phyloP scores from a whole-genome alignment of 2,888 invertebrate genomes.

The Calliopum simillimum region DNA sequence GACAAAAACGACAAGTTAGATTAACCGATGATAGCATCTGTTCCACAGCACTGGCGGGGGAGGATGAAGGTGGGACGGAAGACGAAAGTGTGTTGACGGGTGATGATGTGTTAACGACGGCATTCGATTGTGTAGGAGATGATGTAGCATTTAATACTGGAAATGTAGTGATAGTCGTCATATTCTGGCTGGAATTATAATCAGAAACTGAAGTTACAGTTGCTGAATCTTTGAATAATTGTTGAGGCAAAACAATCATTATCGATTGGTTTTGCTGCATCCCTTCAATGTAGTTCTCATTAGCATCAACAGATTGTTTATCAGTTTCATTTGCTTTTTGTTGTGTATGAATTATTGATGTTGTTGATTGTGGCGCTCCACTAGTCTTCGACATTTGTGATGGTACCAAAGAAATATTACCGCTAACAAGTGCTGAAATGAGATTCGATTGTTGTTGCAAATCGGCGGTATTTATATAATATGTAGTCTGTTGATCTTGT shows the following conservation, averaged over 20 bases:
- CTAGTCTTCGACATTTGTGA: slow-evolving; percentile 30
- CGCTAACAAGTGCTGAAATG: slow-evolving; percentile 21
- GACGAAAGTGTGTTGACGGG: not conserved
- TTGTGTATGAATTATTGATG: slow-evolving; percentile 18
- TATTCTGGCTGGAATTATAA: slow-evolving; percentile 8
- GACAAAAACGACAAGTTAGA: slow-evolving; percentile 60
- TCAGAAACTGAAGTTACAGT: not conserved
- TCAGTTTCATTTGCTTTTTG: slow-evolving; percentile 30
- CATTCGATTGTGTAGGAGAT: slow-evolving; percentile 25
- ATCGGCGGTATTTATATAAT: slow-evolving; percentile 56
- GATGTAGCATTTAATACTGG: slow-evolving; percentile 8
- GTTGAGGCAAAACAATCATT: slow-evolving; percentile 31
- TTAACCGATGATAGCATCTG: slow-evolving; percentile 44
- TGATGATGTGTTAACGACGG: slow-evolving; percentile 22
- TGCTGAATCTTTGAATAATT: slow-evolving; percentile 11
- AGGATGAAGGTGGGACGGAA: slow-evolving; percentile 2
- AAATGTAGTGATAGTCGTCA: slow-evolving; percentile 26
- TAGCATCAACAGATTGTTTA: slow-evolving; percentile 47
- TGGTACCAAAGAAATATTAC: slow-evolving; percentile 9
- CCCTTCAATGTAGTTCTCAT: slow-evolving; percentile 54
- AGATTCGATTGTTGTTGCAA: slow-evolving; percentile 53
- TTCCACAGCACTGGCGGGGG: slow-evolving; percentile 20
- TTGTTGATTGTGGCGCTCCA: slow-evolving; percentile 7
- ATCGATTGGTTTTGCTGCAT: slow-evolving; percentile 32
- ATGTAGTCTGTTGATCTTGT: slow-evolving; percentile 45